Conservation (phyloP, 1,140 invertebrate genomes). For the Marisa cornuarietis region DNA sequence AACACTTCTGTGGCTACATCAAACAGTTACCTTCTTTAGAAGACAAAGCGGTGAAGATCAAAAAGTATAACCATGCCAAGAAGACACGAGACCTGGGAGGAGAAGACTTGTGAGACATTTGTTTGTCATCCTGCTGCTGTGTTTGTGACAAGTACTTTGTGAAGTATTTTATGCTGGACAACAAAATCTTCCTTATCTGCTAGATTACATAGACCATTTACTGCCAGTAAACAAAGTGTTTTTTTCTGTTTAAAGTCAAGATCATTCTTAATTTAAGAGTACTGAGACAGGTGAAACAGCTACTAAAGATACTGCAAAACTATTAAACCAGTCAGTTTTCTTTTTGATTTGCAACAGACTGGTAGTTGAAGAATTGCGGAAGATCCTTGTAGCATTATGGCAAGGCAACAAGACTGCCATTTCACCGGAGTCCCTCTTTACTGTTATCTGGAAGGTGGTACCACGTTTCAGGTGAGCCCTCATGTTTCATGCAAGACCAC, state of each 20-base stretch:
- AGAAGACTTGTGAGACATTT: conserved; percentile 51
- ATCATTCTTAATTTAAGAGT: too few relatives aligned
- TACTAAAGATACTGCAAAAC: too few relatives aligned
- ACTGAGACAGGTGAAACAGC: not conserved
- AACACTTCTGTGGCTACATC: conserved; percentile 85
- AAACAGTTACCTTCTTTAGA: conserved; percentile 81
- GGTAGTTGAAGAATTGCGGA: conserved; percentile 81
- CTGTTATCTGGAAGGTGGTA: conserved; percentile 87
- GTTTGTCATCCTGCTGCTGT: too few relatives aligned
- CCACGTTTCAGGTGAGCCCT: conserved; percentile 75
- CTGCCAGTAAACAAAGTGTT: not conserved
- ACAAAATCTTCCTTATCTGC: too few relatives aligned
- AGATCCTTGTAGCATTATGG: conserved; percentile 79
- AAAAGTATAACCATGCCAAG: conserved; percentile 45
- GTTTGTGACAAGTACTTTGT: too few relatives aligned
- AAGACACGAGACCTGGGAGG: conserved; percentile 65
- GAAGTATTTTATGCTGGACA: too few relatives aligned
- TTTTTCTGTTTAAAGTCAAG: not conserved
- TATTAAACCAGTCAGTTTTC: not conserved
- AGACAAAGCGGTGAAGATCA: conserved; percentile 60
- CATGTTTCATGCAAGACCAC: too few relatives aligned
- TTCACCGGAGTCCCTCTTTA: conserved; percentile 82
- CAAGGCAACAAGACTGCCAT: conserved; percentile 79
- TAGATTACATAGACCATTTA: too few relatives aligned
- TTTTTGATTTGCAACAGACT: conserved; percentile 67